Conservation (phyloP, 2,888 invertebrate species). For the Catocala fraxini region DNA sequence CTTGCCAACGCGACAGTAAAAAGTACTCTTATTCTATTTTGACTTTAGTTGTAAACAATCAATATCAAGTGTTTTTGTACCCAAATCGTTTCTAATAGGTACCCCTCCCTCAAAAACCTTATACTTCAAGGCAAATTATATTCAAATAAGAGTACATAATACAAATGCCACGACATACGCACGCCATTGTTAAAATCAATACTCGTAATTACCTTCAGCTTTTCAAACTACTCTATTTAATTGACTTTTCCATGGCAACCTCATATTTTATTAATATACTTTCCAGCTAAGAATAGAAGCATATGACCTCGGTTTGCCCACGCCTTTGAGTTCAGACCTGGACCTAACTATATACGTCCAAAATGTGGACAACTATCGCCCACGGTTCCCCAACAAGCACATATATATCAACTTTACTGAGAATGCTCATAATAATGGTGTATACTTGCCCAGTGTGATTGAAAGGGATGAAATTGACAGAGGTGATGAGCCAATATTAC, state of each 20-base stretch:
- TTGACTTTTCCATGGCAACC: neutral
- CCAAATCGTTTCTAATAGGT: no score
- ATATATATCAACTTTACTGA: conserved; percentile 92
- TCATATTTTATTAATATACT: conserved; percentile 5
- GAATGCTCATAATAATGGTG: conserved; percentile 87
- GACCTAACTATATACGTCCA: conserved; percentile 95
- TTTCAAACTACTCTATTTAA: neutral
- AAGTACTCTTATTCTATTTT: no score
- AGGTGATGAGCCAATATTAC: conserved; percentile 92
- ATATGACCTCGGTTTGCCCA: conserved; percentile 95
- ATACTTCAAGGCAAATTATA: no score
- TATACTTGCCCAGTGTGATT: conserved; percentile 92
- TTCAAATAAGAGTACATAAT: no score
- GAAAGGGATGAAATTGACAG: conserved; percentile 95
- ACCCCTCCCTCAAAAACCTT: no score
- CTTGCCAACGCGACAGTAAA: no score
- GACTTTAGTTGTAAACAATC: no score
- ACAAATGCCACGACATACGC: neutral
- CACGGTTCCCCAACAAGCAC: conserved; percentile 93
- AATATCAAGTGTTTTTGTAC: no score
- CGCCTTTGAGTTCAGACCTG: conserved; percentile 94
- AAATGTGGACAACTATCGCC: conserved; percentile 96
- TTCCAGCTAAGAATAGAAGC: conserved; percentile 95
- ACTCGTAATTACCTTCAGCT: conserved; percentile 12
- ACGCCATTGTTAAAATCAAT: conserved; percentile 9